phyloP scores from a whole-genome alignment of 2,888 invertebrate species.

The Conomelus anceps region DNA sequence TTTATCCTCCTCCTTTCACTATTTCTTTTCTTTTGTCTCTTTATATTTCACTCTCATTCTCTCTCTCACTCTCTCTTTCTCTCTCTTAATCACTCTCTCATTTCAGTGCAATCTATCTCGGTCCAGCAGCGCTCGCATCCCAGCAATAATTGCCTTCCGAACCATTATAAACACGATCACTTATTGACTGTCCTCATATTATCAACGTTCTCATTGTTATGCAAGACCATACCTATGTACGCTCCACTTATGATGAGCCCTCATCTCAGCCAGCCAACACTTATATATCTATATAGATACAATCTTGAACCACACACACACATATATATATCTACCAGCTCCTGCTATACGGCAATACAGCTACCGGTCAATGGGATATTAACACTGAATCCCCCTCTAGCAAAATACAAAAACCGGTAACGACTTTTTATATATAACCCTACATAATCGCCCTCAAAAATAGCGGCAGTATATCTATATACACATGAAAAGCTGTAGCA shows the following conservation, averaged over 20 bases:
- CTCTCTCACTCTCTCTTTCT: neutral
- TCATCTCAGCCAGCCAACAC: neutral
- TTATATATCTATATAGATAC: neutral
- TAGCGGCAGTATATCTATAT: no score
- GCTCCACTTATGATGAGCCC: neutral
- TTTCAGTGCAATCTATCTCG: neutral
- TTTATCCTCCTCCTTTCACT: neutral
- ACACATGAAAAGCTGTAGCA: no score
- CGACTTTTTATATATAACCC: neutral
- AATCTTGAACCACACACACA: neutral
- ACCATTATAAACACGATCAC: neutral
- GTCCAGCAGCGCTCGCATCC: neutral
- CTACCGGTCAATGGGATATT: neutral
- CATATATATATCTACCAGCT: neutral
- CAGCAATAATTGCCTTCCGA: neutral
- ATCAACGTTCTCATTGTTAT: neutral
- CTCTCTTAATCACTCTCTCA: neutral
- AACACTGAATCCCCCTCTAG: neutral
- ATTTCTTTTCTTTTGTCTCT: neutral
- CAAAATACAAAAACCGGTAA: neutral
- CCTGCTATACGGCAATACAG: neutral
- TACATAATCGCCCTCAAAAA: no score
- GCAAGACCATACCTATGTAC: neutral
- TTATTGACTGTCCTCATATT: neutral
- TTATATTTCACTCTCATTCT: neutral